phyloP scores from a whole-genome alignment of 1,140 invertebrate genomes.

The Eupeodes corollae region DNA sequence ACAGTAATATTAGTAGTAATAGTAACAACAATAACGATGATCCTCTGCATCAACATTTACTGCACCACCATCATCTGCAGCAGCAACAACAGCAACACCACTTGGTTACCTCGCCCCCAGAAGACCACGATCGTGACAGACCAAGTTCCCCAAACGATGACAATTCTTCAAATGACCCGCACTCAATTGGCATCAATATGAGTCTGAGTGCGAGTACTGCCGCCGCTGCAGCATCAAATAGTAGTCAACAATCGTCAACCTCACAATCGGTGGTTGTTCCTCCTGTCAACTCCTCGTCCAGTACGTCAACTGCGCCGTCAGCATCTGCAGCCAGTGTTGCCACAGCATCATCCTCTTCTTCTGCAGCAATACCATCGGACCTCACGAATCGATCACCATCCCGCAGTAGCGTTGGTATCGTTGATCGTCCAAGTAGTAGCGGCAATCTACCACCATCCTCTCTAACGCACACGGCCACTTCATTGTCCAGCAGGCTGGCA shows the following conservation, averaged over 20 bases:
- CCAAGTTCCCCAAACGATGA: no score
- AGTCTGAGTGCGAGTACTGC: constrained; percentile 6
- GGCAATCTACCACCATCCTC: constrained; percentile 8
- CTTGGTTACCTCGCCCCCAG: constrained; percentile 1
- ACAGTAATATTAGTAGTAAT: no score
- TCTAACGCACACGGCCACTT: constrained; percentile 7
- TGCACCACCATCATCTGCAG: background rate
- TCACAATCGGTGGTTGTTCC: constrained; percentile 2
- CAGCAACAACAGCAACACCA: constrained; percentile 11
- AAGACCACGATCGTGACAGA: background rate
- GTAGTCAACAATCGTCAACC: background rate
- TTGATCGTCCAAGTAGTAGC: constrained; percentile 12
- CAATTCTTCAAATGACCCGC: constrained; percentile 11
- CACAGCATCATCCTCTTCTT: constrained; percentile 6
- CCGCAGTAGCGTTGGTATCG: constrained; percentile 6
- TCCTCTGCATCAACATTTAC: no score
- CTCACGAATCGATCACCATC: constrained; percentile 27
- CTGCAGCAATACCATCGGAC: constrained; percentile 15
- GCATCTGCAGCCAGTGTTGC: constrained; percentile 11
- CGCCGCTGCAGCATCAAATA: constrained; percentile 7
- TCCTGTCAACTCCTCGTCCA: constrained; percentile 3
- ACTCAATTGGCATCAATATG: constrained; percentile 35
- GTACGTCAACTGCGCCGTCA: constrained; percentile 3
- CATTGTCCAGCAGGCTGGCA: background rate
- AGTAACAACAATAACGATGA: no score